Evolutionary conservation across 2,113 vertebrate genomes (phyloP).

Genomic region (Gymnobelideus leadbeateri): DNA sequence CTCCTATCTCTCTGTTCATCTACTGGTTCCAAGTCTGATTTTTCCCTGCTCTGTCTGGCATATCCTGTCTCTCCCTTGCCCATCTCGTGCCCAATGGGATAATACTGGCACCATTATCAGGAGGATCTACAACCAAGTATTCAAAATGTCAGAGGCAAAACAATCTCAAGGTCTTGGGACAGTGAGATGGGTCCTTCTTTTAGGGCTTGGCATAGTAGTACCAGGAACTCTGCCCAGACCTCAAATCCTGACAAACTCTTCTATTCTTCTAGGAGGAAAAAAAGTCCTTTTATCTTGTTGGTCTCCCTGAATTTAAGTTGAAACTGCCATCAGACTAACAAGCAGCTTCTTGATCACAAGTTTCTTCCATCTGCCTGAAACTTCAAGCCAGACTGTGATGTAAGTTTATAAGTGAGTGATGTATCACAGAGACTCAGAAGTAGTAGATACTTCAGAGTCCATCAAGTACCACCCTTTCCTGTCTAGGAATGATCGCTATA

Average conservation of each 20-base stretch:
- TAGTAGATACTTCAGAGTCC: neutral
- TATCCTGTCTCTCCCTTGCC: neutral
- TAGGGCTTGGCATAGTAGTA: neutral
- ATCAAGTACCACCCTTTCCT: neutral
- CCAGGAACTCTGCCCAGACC: neutral
- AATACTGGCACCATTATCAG: neutral
- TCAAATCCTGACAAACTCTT: neutral
- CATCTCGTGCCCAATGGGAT: neutral
- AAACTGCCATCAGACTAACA: neutral
- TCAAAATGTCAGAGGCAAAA: neutral
- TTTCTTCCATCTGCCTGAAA: neutral
- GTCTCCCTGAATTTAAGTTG: neutral
- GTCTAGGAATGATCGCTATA: neutral
- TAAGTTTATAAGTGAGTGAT: neutral
- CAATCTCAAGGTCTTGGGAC: neutral
- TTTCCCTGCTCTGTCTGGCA: neutral
- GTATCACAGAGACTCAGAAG: neutral
- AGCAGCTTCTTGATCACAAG: neutral
- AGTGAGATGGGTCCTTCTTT: neutral
- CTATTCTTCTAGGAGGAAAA: neutral
- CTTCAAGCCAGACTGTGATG: neutral
- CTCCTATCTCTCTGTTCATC: neutral
- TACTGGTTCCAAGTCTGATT: neutral
- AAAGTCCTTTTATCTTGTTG: neutral
- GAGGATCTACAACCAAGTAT: neutral